Conservation (phyloP, 2,888 invertebrate species). For the Dermolepida albohirtum region DNA sequence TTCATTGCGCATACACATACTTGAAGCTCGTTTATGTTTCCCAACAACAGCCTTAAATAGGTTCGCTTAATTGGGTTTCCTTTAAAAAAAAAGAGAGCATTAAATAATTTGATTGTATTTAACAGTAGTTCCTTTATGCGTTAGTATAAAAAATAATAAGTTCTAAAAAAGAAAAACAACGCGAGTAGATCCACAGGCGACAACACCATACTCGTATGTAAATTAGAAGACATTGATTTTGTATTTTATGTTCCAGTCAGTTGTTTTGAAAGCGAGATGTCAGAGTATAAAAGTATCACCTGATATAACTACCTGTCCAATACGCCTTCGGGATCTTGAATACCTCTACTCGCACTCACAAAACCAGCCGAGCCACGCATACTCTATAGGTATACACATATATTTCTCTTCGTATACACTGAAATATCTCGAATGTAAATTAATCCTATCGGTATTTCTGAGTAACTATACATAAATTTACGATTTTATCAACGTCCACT, state of each 20-base stretch:
- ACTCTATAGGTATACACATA: slow-evolving; percentile 8
- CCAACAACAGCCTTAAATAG: neutral
- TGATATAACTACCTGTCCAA: slow-evolving; percentile 61
- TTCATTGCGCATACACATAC: too few species aligned
- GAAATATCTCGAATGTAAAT: slow-evolving; percentile 56
- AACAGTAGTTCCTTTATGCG: slow-evolving; percentile 33
- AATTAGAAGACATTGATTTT: slow-evolving; percentile 52
- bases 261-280: slow-evolving; percentile 55
- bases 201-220: slow-evolving; percentile 51
- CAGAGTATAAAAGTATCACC: slow-evolving; percentile 63
- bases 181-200: too few species aligned
- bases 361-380: slow-evolving; percentile 12
- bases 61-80: slow-evolving; percentile 16
- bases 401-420: slow-evolving; percentile 42
- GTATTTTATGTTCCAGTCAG: slow-evolving; percentile 54
- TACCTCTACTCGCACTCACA: slow-evolving; percentile 33
- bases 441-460: slow-evolving; percentile 54
- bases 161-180: neutral
- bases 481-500: slow-evolving; percentile 53
- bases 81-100: slow-evolving; percentile 14
- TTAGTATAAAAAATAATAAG: slow-evolving; percentile 14
- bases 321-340: slow-evolving; percentile 50
- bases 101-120: slow-evolving; percentile 30
- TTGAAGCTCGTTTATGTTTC: too few species aligned
- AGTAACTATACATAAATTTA: slow-evolving; percentile 55